Conservation (phyloP, 2,113 vertebrate genomes). For the Hyla sarda region DNA sequence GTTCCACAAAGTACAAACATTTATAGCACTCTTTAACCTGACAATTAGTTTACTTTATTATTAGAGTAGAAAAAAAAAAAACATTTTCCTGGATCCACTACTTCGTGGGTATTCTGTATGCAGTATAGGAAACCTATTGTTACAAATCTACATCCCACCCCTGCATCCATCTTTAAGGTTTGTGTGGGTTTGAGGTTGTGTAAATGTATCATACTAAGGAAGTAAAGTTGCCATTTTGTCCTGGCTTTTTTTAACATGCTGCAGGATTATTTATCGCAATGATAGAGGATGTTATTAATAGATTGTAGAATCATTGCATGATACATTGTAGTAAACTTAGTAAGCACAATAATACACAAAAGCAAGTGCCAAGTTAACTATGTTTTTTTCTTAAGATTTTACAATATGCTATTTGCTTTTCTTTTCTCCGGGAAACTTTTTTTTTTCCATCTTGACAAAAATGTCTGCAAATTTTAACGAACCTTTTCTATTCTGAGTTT, state of each 20-base stretch:
- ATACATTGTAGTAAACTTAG: slow-evolving; percentile 70
- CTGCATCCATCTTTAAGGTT: too few species aligned
- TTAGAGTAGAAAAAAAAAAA: too few species aligned
- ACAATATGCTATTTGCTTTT: not conserved
- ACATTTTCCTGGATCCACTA: too few species aligned
- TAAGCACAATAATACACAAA: slow-evolving; percentile 72
- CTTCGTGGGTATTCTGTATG: too few species aligned
- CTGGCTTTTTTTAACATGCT: slow-evolving; percentile 67
- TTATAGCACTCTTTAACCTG: too few species aligned
- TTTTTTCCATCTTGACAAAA: not conserved
- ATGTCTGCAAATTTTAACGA: slow-evolving; percentile 16
- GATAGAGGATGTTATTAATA: slow-evolving; percentile 62
- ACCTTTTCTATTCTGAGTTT: slow-evolving; percentile 25
- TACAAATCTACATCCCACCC: too few species aligned
- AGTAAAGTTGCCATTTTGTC: too few species aligned
- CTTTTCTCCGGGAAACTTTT: not conserved
- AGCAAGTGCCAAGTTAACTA: slow-evolving; percentile 68
- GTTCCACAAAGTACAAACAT: too few species aligned
- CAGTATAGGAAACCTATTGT: too few species aligned
- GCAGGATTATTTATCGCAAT: slow-evolving; percentile 75
- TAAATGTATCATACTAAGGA: too few species aligned
- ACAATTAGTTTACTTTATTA: too few species aligned
- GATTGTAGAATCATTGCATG: slow-evolving; percentile 73
- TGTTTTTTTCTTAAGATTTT: not conserved
- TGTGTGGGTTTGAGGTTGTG: too few species aligned